phyloP scores from a whole-genome alignment of 2,888 invertebrate species.

The Scaeva pyrastri region DNA sequence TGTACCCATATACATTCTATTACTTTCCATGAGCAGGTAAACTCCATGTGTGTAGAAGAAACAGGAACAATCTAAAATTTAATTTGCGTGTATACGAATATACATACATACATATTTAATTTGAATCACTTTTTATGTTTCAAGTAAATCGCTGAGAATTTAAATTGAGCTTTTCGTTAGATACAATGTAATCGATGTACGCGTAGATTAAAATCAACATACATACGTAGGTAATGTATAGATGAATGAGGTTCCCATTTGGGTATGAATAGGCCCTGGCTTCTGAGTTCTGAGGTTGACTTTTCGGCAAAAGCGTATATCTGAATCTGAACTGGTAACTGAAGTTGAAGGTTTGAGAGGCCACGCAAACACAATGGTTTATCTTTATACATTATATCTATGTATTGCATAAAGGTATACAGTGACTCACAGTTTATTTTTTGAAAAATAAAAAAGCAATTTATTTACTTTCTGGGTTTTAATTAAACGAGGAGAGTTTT shows the following conservation, averaged over 20 bases:
- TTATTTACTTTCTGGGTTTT: too few species aligned
- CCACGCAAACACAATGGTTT: slow-evolving; percentile 59
- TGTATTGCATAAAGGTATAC: too few species aligned
- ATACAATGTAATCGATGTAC: slow-evolving; percentile 8
- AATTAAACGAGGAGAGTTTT: too few species aligned
- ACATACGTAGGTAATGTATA: not conserved
- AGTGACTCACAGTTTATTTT: too few species aligned
- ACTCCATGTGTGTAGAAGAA: not conserved
- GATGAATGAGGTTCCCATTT: not conserved
- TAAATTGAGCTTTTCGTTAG: slow-evolving; percentile 44
- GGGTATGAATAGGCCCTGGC: not conserved
- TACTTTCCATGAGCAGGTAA: not conserved
- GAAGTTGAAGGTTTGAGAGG: slow-evolving; percentile 32
- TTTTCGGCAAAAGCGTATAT: not conserved
- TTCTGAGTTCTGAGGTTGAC: not conserved
- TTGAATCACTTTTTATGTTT: slow-evolving; percentile 10
- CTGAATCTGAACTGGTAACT: not conserved
- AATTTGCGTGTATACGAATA: slow-evolving; percentile 28
- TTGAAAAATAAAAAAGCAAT: too few species aligned
- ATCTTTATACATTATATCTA: not conserved
- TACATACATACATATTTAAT: slow-evolving; percentile 38
- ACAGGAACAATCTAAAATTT: slow-evolving; percentile 45
- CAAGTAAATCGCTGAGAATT: slow-evolving; percentile 42
- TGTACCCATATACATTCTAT: too few species aligned
- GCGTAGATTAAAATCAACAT: slow-evolving; percentile 44